Evolutionary conservation across 2,113 vertebrate genomes (phyloP).

Genomic region (Ceratotherium simum): DNA sequence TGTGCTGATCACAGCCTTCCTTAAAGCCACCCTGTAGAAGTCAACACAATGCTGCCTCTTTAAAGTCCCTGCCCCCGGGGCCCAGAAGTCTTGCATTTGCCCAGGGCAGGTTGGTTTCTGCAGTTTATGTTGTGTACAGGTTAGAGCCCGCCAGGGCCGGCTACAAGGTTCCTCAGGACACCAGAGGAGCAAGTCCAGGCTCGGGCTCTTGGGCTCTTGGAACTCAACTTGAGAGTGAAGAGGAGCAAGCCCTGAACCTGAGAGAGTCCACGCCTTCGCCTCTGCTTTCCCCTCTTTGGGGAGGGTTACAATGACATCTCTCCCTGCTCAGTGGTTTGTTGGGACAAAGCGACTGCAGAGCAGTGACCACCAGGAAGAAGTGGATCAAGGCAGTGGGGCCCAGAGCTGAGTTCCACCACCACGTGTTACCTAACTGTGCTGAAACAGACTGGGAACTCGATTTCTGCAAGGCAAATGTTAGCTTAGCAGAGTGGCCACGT

Average conservation of each 20-base stretch:
- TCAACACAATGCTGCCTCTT: not conserved
- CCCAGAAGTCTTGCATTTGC: not conserved
- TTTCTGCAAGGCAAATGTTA: slow-evolving; percentile 71
- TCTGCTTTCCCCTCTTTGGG: fast-evolving
- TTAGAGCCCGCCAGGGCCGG: too few species aligned
- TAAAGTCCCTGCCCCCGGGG: not conserved
- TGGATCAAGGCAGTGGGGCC: fast-evolving
- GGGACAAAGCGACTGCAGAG: not conserved
- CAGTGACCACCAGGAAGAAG: not conserved
- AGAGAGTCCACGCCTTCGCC: fast-evolving
- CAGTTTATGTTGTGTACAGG: not conserved
- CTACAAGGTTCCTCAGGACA: not conserved
- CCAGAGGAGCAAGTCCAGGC: not conserved
- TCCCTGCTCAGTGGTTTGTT: fast-evolving
- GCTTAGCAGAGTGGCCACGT: slow-evolving; percentile 70
- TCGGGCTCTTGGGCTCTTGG: not conserved
- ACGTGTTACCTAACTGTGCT: not conserved
- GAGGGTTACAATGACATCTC: fast-evolving
- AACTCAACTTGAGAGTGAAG: not conserved
- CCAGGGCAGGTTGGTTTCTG: not conserved
- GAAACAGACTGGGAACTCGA: not conserved
- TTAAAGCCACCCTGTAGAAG: not conserved
- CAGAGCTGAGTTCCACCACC: not conserved
- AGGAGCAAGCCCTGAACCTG: not conserved
- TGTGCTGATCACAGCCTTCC: not conserved